Base-by-base conservation (phyloP, 1,140 invertebrate species). In the Dinothrombium tinctorium region DNA sequence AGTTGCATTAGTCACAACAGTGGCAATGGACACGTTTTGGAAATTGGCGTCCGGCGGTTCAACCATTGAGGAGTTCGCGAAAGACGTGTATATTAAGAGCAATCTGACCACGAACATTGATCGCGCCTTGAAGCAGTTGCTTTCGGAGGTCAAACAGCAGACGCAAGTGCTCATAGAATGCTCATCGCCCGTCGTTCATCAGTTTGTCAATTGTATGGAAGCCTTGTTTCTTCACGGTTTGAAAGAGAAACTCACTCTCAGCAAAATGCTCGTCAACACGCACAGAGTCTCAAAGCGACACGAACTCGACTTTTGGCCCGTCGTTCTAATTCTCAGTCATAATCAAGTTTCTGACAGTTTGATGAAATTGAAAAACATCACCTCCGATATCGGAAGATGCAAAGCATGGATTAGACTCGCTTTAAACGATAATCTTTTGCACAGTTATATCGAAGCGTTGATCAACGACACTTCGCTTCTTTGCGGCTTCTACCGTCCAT, bases 231-330 rank as follows among this genome's bases (percentile, higher is more conserved):
- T 92, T 28, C 83, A 92, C 56, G 82, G 82, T 0, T 56, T 90
- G 2, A 86, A 82, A 54, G 78, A 84, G 22, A 51, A 49, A 42
- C 33, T 54, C 4, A 28, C 19, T 74, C 74, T n/a, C 69, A 45
- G 33, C 33, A 50, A 71, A 35, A 51, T 57, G 39, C 80, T 80
- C 0, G 72, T 80, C 45, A 43, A 74, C 56, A 90, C 89, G 56
- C 90, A 84, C 75, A 1, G 72, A 80, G 4, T 59, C 83, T 20
- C 57, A 82, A 5, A 66, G 80, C 4, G 73, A 86, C 48, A 82
- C 80, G n/a, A 80, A 84, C 76, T 79, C 1, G 49, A 74, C 56
- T 90, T 87, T 56, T 92, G 84, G 84, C 67, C 75, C 1, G 72
- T 81, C 5, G 58, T 84, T 19, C 57, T 82, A 5, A 67, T 82